These are phyloP conservation scores for Antedon mediterranea DNA, from an alignment of 53 echinoderm and acorn worm genomes.

Conservation along the genomic window DNA sequence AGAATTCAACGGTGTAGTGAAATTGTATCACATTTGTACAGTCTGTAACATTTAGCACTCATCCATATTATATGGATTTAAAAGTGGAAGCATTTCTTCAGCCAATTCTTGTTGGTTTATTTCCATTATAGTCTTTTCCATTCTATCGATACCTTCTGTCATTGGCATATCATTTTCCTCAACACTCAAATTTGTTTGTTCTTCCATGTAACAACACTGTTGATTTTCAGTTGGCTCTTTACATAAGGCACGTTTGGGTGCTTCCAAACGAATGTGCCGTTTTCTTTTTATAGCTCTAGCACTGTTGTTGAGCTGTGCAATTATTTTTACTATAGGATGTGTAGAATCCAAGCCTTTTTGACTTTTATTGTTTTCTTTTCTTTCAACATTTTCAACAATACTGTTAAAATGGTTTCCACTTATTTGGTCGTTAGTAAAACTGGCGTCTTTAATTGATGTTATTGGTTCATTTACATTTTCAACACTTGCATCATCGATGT, in stretches of 20 bases:
- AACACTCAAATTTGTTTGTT: too few species aligned
- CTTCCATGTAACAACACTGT: neutral
- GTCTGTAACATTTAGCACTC: neutral
- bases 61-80: neutral
- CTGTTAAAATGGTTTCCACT: too few species aligned
- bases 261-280: neutral
- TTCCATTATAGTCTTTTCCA: neutral
- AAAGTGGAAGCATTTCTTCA: neutral
- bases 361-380: neutral
- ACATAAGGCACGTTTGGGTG: neutral
- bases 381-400: too few species aligned
- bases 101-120: neutral
- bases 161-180: neutral
- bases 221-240: neutral
- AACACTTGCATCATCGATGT: neutral
- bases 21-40: too few species aligned
- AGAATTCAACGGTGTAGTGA: too few species aligned
- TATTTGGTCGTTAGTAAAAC: too few species aligned
- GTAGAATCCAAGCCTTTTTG: neutral
- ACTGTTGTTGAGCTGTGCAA: neutral
- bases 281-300: neutral
- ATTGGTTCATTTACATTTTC: neutral
- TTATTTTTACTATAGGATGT: neutral
- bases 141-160: neutral
- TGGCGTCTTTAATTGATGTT: too few species aligned